A percentile compares a stretch with the other conserved stretches of the same genome.
phyloP scores from a whole-genome alignment of 2,888 invertebrate genomes.

The Anthophora plumipes region DNA sequence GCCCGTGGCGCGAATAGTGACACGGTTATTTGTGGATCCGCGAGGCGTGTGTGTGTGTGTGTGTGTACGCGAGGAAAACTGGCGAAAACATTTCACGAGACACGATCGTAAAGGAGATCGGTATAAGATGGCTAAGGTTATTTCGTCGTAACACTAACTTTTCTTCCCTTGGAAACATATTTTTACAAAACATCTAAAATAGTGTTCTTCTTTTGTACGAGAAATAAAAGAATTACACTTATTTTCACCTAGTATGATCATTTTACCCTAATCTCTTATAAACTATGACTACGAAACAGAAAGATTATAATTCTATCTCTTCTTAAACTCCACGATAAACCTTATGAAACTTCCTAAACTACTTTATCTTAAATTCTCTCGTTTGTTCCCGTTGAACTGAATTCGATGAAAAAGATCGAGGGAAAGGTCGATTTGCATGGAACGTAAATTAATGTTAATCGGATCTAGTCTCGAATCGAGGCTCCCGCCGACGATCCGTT shows the following conservation, averaged over 20 bases:
- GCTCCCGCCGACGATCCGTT: slow-evolving; percentile 11
- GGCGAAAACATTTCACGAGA: slow-evolving; percentile 30
- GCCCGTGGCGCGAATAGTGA: slow-evolving; percentile 57
- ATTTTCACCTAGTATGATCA: too few species aligned
- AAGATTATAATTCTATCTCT: too few species aligned
- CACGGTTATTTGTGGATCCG: slow-evolving; percentile 60
- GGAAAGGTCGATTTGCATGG: not conserved
- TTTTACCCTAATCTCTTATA: too few species aligned
- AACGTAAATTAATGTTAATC: slow-evolving; percentile 35
- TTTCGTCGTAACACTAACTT: too few species aligned
- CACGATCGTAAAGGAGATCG: too few species aligned
- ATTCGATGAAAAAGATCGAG: not conserved
- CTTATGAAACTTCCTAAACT: not conserved
- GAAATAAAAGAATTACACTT: too few species aligned
- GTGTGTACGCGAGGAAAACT: slow-evolving; percentile 32
- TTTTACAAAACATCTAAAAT: too few species aligned
- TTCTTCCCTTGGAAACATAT: too few species aligned
- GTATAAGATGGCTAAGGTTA: too few species aligned
- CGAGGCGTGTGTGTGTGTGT: too few species aligned
- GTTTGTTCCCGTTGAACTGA: not conserved
- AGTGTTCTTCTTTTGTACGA: too few species aligned
- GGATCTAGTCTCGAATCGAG: not conserved
- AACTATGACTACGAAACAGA: not conserved
- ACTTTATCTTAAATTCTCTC: not conserved
- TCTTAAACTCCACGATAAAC: not conserved